Evolutionary conservation across 1,140 invertebrate genomes (phyloP).

Genomic region (Drosophila tani): DNA sequence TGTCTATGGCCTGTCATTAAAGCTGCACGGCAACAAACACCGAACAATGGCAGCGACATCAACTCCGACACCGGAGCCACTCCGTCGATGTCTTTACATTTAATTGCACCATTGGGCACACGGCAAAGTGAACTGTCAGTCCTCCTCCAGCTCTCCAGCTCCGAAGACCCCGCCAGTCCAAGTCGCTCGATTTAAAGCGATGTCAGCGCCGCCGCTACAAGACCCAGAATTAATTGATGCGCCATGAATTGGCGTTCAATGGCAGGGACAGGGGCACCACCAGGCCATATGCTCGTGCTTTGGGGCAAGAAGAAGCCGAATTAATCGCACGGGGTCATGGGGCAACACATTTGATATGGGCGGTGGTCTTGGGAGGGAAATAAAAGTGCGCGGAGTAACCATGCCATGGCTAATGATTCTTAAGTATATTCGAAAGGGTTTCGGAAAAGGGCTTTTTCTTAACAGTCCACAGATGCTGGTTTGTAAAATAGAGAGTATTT

Average conservation of each 20-base stretch:
- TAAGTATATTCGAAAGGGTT: neutral
- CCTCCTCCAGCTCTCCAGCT: neutral
- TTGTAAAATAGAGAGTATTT: neutral
- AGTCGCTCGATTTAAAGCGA: constrained; percentile 25
- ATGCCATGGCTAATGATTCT: constrained; percentile 1
- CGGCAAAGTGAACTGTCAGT: constrained; percentile 42
- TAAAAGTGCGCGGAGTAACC: neutral
- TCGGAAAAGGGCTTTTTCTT: neutral
- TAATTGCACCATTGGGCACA: constrained; percentile 58
- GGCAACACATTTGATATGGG: constrained; percentile 18
- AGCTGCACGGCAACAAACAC: constrained; percentile 27
- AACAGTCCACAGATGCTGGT: neutral
- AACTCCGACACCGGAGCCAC: constrained; percentile 35
- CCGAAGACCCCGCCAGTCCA: neutral
- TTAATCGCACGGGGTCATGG: constrained; percentile 16
- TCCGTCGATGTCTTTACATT: constrained; percentile 55
- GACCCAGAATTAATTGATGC: constrained; percentile 43
- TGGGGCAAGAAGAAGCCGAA: constrained; percentile 7
- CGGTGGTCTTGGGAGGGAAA: constrained; percentile 5
- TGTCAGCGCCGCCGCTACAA: constrained; percentile 29
- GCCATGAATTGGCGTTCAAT: constrained; percentile 35
- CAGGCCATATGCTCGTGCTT: neutral
- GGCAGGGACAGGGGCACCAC: constrained; percentile 21
- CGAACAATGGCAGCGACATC: constrained; percentile 35
- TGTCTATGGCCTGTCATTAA: constrained; percentile 62